Evolutionary conservation across 2,113 vertebrate species (phyloP), one percentile per base, ranked within the genome.

Genomic region (Gobio gobio): DNA sequence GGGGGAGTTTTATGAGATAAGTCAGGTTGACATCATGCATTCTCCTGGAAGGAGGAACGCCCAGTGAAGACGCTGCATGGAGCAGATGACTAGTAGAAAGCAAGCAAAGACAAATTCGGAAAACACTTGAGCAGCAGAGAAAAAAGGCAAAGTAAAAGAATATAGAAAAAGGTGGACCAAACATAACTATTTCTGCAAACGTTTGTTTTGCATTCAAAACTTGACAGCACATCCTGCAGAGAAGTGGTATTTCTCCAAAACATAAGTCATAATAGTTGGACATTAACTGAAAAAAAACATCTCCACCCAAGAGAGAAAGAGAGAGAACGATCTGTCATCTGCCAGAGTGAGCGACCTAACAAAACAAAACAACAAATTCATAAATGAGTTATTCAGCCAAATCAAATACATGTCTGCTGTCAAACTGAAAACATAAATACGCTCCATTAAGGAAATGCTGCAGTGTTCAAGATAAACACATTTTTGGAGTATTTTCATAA

Each of bases 21-120:
- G 75, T 66, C 45, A 81, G 78, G 45, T 81, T 81, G 78, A 81
- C 78, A 81, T 81, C 43, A 81, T 81, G 61, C 61, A 51, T 29
- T 66, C 45, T 66, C 12, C 73, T 51, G 24, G 73, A 77, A 63
- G 22, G 2, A 43, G 26, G 45, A 40, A 49, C 18, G 20, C 24
- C 83, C 58, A 61, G 51, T 83, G 81, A 83, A 76, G 43, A 61
- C 33, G 3, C 58, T 63, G 18, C 43, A 66, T 22, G 78, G 24
- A 66, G 24, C n/a, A 80, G 59, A 66, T 80, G n/a, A 66, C 12
- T 76, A 66, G 16, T 3, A 47, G 18, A 49, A 81, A 79, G n/a
- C 22, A 10, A 20, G 26, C 9, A 47, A 10, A 5, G 24, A 47
- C 7, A 29, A 13, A 26, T 66, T 47, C 9, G 16, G 47, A 16